Conservation (phyloP, 2,888 invertebrate genomes). For the Leptinotarsa tumamoca region DNA sequence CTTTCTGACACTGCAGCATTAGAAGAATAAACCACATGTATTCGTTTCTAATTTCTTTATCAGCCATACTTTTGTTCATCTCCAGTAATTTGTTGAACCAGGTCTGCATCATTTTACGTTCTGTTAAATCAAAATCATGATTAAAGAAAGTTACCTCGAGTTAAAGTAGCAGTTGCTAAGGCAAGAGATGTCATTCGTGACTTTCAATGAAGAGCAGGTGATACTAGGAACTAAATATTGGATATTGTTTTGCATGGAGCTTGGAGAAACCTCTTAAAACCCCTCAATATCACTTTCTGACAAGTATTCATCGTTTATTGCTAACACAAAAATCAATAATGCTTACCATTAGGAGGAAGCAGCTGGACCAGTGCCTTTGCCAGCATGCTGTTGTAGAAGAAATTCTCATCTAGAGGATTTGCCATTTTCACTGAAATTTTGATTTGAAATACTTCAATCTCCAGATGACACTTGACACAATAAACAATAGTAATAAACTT, state of each 20-base stretch:
- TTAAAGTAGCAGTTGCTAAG: background rate
- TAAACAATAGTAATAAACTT: background rate
- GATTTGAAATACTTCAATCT: background rate
- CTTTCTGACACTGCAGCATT: constrained; percentile 64
- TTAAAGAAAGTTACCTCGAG: background rate
- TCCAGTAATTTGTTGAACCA: constrained; percentile 65
- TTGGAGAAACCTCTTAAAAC: too few relatives aligned
- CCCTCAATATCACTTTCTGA: too few relatives aligned
- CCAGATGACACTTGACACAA: constrained; percentile 1
- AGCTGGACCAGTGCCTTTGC: constrained; percentile 65
- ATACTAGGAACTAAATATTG: too few relatives aligned
- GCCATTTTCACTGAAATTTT: constrained; percentile 33
- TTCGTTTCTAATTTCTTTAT: constrained; percentile 62
- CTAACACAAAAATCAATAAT: background rate
- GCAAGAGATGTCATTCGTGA: too few relatives aligned
- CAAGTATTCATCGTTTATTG: background rate
- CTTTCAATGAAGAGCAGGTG: too few relatives aligned
- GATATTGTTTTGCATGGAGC: too few relatives aligned
- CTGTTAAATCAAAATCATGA: constrained; percentile 43
- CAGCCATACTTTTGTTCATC: constrained; percentile 56
- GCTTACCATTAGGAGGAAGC: constrained; percentile 62
- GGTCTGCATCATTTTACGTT: constrained; percentile 55
- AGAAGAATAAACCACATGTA: constrained; percentile 67
- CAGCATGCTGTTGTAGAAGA: constrained; percentile 66
- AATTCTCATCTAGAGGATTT: constrained; percentile 59